Conservation (phyloP, 2,888 invertebrate genomes). For the Capitulum mitella region DNA sequence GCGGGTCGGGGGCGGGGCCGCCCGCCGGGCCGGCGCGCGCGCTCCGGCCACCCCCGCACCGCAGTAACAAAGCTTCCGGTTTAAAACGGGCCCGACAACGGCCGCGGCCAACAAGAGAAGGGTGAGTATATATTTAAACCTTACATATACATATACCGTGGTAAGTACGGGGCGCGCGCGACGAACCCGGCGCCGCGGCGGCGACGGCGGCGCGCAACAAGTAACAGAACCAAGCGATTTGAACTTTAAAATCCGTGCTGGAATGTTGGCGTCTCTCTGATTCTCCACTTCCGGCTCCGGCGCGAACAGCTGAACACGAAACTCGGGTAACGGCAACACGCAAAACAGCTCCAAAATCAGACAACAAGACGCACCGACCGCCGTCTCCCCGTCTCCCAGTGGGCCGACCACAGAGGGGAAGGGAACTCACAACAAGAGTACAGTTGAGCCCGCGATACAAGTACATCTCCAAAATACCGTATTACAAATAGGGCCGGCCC, state of each 20-base stretch:
- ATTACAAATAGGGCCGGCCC: background rate
- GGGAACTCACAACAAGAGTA: conserved; percentile 24
- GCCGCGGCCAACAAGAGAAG: background rate
- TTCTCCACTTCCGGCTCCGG: background rate
- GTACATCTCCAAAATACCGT: conserved; percentile 15
- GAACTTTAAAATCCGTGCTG: conserved; percentile 22
- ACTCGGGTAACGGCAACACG: conserved; percentile 21
- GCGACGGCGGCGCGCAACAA: conserved; percentile 7
- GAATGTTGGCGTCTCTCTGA: conserved; percentile 20
- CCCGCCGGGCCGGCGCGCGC: background rate
- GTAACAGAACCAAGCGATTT: conserved; percentile 23
- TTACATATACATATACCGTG: conserved; percentile 10
- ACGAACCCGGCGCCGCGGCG: background rate
- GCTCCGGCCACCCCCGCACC: background rate
- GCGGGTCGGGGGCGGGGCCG: background rate
- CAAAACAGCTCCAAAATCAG: conserved; percentile 24
- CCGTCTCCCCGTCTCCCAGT: background rate
- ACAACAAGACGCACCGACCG: background rate
- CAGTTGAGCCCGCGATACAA: conserved; percentile 22
- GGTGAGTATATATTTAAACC: conserved; percentile 22
- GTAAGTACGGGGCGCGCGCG: conserved; percentile 10
- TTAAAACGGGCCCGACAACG: background rate
- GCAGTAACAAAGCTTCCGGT: conserved; percentile 6
- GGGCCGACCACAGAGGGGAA: background rate
- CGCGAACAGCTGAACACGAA: conserved; percentile 19